phyloP scores from a whole-genome alignment of 1,140 invertebrate genomes.

The Metopolophium dirhodum region DNA sequence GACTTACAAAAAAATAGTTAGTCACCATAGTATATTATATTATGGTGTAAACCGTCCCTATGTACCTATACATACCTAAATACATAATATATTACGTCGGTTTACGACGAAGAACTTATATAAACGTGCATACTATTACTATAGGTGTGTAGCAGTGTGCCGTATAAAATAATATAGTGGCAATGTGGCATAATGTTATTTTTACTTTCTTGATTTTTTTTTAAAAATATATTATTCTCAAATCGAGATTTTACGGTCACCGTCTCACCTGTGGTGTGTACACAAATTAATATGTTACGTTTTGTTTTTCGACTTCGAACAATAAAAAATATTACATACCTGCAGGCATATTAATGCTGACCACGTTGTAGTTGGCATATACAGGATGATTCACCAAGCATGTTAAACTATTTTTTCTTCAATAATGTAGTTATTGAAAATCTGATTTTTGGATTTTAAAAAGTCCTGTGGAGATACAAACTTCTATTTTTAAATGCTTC shows the following conservation, averaged over 20 bases:
- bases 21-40: neutral
- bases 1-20: neutral
- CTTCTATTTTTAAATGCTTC: no score
- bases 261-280: neutral
- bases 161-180: neutral
- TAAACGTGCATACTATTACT: neutral
- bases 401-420: neutral
- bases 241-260: neutral
- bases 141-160: no score
- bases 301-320: neutral
- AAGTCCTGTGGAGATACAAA: no score
- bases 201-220: conserved; percentile 8
- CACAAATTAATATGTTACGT: neutral
- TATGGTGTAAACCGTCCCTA: neutral
- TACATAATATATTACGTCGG: neutral
- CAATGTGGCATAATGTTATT: neutral
- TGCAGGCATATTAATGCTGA: no score
- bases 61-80: neutral
- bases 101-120: neutral
- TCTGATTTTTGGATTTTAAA: no score
- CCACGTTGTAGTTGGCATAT: no score
- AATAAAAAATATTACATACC: neutral
- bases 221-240: neutral
- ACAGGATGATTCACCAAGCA: neutral
- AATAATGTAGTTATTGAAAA: neutral